Percentiles rank a stretch among this genome's conserved stretches.
Conservation (phyloP, 2,113 vertebrate species). For the Polypterus bichir region DNA sequence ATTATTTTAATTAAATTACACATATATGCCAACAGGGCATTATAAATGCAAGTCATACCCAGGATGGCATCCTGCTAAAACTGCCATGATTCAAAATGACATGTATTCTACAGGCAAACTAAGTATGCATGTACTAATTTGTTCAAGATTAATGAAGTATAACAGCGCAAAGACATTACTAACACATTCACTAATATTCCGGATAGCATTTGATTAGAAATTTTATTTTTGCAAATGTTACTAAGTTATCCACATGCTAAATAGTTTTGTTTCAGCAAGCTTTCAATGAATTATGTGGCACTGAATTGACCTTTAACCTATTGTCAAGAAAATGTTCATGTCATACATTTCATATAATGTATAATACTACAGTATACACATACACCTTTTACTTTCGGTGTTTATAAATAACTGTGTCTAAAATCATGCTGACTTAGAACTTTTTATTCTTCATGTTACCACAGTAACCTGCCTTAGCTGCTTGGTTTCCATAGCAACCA, state of each 20-base stretch:
- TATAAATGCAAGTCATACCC: constrained; percentile 2
- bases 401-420: constrained; percentile 3
- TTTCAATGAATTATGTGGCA: no score
- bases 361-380: no score
- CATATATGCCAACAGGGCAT: background rate
- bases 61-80: constrained; percentile 5
- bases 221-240: constrained; percentile 8
- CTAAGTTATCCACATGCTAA: no score
- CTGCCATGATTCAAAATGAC: constrained; percentile 26
- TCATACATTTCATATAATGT: no score
- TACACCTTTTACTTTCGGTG: background rate
- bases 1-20: background rate
- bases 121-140: constrained; percentile 14
- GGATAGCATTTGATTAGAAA: constrained; percentile 25
- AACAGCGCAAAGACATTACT: background rate
- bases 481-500: constrained; percentile 35
- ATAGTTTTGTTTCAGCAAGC: no score
- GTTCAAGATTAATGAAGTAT: constrained; percentile 20
- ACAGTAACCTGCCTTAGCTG: constrained; percentile 30
- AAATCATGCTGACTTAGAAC: constrained; percentile 22
- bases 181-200: constrained; percentile 21
- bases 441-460: constrained; percentile 28
- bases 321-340: no score
- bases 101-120: constrained; percentile 30
- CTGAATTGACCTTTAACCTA: no score